Evolutionary conservation across 2,113 vertebrate species (phyloP), one percentile per base, ranked within the genome.

Genomic region (Sus scrofa): DNA sequence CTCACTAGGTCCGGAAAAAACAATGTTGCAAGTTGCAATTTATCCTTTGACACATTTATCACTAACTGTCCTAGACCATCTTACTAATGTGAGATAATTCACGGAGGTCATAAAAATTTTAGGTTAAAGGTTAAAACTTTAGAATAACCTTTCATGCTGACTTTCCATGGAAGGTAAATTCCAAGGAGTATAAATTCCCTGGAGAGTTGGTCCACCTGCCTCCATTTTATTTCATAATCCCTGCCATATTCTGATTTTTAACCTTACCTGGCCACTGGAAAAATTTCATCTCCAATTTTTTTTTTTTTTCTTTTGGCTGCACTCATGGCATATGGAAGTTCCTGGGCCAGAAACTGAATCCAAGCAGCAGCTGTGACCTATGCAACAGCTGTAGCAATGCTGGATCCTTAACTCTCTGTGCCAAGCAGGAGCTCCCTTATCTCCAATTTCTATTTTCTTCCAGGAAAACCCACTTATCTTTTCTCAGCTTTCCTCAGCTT

Each of bases 21-120:
- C 50, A 95, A 4, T 92, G 87, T 94, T 94, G 71, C 60, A 37
- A 67, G 18, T 68, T 89, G 3, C n/a, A 86, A 14, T 75, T 81
- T 63, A 78, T 39, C 63, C 63, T 71, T 56, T 60, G 87, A 92
- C 56, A 95, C 70, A 95, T 44, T 95, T 88, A 92, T 90, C 84
- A 34, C 67, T 27, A 79, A 91, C 63, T 75, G 79, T 81, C 32
- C 39, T 62, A 52, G 54, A 73, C 56, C 37, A 26, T 60, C 27
- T 89, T 71, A 37, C 32, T 67, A 78, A 34, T 9, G 34, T 50
- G 52, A 94, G 62, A 32, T 84, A 63, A 81, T 62, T 63, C 56
- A 37, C 20, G n/a, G 78, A 86, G 93, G 56, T 78, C 82, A 27
- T 52, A 89, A 89, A 91, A 52, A 74, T 44, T 26, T 93, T 70